phyloP scores from a whole-genome alignment of 2,113 vertebrate species.

The Phoxinus phoxinus region DNA sequence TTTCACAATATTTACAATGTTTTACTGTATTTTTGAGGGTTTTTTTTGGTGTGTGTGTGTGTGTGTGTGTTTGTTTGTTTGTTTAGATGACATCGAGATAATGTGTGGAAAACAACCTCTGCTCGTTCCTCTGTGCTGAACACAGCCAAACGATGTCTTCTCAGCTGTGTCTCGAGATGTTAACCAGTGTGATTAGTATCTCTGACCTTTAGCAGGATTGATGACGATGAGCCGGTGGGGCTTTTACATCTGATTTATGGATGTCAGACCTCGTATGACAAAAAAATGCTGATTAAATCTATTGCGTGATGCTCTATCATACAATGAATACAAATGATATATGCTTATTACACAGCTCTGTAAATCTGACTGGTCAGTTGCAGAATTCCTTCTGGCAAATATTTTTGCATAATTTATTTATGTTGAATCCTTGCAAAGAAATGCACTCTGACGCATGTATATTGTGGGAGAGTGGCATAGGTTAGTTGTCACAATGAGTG shows the following conservation, averaged over 20 bases:
- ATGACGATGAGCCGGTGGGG: conserved; percentile 14
- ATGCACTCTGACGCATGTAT: too few species aligned
- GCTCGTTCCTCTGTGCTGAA: conserved; percentile 6
- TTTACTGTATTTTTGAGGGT: too few species aligned
- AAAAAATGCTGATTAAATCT: conserved; percentile 28
- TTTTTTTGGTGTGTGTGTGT: background rate
- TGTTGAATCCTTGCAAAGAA: background rate
- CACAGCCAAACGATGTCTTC: conserved; percentile 5
- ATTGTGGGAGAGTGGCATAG: too few species aligned
- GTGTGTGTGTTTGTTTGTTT: background rate
- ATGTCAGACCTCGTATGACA: conserved; percentile 10
- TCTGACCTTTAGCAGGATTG: conserved; percentile 43
- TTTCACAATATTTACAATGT: background rate
- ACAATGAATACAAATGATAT: background rate
- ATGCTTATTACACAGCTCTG: background rate
- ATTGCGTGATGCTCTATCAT: background rate
- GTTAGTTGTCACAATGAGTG: too few species aligned
- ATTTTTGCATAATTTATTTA: background rate
- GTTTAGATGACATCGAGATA: background rate
- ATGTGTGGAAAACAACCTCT: background rate
- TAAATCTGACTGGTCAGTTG: background rate
- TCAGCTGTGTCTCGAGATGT: conserved; percentile 32
- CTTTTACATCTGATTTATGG: conserved; percentile 38
- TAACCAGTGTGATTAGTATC: conserved; percentile 50
- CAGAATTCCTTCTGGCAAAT: background rate